Conservation (phyloP, 2,888 invertebrate species). For the Zootermopsis nevadensis region DNA sequence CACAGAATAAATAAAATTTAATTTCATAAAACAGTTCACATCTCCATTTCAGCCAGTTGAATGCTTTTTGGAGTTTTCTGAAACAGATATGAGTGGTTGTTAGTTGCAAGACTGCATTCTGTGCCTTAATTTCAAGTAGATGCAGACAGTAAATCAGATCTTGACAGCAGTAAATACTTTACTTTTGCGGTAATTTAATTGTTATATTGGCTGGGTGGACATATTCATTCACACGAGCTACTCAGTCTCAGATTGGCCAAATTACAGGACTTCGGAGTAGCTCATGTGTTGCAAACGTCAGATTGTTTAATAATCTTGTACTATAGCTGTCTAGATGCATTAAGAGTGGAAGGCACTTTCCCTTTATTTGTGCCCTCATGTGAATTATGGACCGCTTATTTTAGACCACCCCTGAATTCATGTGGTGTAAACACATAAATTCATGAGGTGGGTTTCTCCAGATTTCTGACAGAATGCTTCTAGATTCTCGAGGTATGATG, state of each 20-base stretch:
- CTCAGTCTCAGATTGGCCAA: neutral
- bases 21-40: neutral
- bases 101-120: neutral
- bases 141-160: neutral
- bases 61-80: slow-evolving; percentile 11
- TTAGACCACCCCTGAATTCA: too few species aligned
- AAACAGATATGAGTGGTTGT: neutral
- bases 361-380: neutral
- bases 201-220: neutral
- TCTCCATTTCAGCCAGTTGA: slow-evolving; percentile 11
- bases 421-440: too few species aligned
- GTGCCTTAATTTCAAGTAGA: neutral
- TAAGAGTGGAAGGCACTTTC: neutral
- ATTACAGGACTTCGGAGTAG: too few species aligned
- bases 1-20: neutral
- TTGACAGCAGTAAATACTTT: neutral
- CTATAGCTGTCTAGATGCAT: too few species aligned
- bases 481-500: too few species aligned
- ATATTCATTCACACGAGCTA: too few species aligned
- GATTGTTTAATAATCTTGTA: too few species aligned
- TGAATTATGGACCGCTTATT: neutral
- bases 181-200: neutral
- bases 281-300: too few species aligned
- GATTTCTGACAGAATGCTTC: too few species aligned
- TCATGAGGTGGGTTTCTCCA: too few species aligned